A percentile compares a stretch with the other conserved stretches of the same genome.
These are phyloP conservation scores for Danaus melanippus DNA, from an alignment of 1,140 invertebrate genomes.

Conservation along the genomic window DNA sequence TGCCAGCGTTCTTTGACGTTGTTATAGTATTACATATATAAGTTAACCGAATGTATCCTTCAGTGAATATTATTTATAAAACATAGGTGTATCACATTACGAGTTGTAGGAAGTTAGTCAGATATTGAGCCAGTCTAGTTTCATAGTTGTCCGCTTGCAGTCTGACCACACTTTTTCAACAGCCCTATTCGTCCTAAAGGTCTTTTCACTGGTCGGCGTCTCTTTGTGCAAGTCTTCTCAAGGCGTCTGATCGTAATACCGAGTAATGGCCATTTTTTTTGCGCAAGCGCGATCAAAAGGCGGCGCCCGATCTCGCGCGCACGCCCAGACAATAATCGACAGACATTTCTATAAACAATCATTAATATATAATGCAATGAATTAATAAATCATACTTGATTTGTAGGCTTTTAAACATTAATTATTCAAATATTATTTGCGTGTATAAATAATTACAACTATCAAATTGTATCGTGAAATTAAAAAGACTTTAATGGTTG, in stretches of 20 bases:
- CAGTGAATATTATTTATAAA: not conserved
- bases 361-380: constrained; percentile 6
- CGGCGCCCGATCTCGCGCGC: constrained; percentile 27
- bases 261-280: constrained; percentile 38
- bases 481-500: no score
- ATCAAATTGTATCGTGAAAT: no score
- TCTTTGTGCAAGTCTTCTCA: constrained; percentile 43
- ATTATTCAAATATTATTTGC: no score
- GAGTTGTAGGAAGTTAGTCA: no score
- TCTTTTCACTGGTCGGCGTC: constrained; percentile 31
- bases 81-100: no score
- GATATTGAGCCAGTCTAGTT: not conserved
- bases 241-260: constrained; percentile 46
- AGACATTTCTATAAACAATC: constrained; percentile 19
- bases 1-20: constrained; percentile 19
- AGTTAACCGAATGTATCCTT: not conserved
- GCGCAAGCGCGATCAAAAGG: constrained; percentile 45
- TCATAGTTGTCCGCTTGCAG: constrained; percentile 16
- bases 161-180: constrained; percentile 18
- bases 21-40: not conserved
- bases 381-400: constrained; percentile 10
- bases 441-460: no score
- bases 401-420: not conserved
- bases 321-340: constrained; percentile 29
- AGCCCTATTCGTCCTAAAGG: constrained; percentile 29